Evolutionary conservation across 2,113 vertebrate genomes (phyloP).

Genomic region (Myrmecophaga tridactyla): DNA sequence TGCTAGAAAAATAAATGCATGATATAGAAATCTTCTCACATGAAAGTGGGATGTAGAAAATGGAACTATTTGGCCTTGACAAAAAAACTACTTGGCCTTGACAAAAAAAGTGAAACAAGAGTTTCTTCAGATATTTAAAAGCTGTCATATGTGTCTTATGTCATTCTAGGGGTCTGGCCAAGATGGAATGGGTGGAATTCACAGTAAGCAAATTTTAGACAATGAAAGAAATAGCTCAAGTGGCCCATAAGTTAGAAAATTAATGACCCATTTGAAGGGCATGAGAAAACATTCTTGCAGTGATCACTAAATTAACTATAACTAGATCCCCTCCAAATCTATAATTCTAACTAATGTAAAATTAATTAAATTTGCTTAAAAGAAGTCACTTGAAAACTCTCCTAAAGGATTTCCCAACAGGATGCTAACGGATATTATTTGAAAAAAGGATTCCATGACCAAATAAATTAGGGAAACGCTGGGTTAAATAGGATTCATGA

Average conservation of each 20-base stretch:
- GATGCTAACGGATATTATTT: not conserved
- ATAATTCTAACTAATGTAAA: not conserved
- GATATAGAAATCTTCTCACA: not conserved
- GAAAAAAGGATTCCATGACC: slow-evolving; percentile 17
- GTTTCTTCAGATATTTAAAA: not conserved
- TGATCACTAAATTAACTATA: slow-evolving; percentile 32
- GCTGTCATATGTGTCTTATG: not conserved
- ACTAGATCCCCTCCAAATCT: not conserved
- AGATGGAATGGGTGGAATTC: not conserved
- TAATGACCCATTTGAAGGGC: slow-evolving; percentile 15
- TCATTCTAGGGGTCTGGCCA: not conserved
- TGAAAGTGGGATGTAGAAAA: not conserved
- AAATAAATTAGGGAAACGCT: not conserved
- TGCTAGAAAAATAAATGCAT: not conserved
- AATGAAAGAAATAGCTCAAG: not conserved
- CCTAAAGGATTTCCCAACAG: not conserved
- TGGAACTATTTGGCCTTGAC: not conserved
- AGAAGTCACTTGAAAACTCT: not conserved
- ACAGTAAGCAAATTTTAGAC: not conserved
- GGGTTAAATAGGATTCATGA: not conserved
- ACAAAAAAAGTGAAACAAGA: not conserved
- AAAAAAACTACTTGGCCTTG: not conserved
- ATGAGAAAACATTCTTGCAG: slow-evolving; percentile 9
- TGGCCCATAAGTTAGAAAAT: slow-evolving; percentile 15
- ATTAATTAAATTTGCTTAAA: slow-evolving; percentile 25